These are phyloP conservation scores for Camelus bactrianus DNA, from an alignment of 2,113 vertebrate genomes.

Conservation along the genomic window DNA sequence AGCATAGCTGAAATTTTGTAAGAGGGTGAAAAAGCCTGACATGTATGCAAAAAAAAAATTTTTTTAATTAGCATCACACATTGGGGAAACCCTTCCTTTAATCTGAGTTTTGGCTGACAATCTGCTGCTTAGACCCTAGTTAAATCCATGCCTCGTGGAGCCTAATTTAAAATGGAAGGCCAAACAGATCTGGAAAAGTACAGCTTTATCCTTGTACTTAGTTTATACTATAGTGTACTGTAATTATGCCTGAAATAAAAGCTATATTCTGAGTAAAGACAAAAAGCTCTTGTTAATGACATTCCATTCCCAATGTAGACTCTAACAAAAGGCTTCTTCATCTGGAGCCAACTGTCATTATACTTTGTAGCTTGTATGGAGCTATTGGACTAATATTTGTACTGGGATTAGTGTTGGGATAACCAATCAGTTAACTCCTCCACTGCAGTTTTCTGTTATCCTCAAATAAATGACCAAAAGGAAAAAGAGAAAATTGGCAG, in stretches of 20 bases:
- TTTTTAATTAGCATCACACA: constrained; percentile 12
- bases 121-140: constrained; percentile 2
- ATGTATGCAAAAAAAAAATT: background rate
- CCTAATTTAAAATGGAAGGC: constrained; percentile 74
- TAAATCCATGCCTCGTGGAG: constrained; percentile 49
- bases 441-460: constrained; percentile 64
- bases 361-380: constrained; percentile 73
- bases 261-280: constrained; percentile 83
- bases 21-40: background rate
- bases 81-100: constrained; percentile 42
- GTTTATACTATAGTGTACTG: constrained; percentile 80
- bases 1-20: background rate
- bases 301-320: constrained; percentile 77
- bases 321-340: constrained; percentile 82
- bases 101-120: background rate
- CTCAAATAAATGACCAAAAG: constrained; percentile 72
- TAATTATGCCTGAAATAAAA: constrained; percentile 83
- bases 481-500: constrained; percentile 68
- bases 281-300: constrained; percentile 83
- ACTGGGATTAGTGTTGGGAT: constrained; percentile 74
- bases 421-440: constrained; percentile 81
- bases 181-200: constrained; percentile 80
- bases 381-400: constrained; percentile 82
- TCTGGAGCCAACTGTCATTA: constrained; percentile 79
- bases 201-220: constrained; percentile 75